phyloP scores from a whole-genome alignment of 2,888 invertebrate species.

The Microplitis deprimator region DNA sequence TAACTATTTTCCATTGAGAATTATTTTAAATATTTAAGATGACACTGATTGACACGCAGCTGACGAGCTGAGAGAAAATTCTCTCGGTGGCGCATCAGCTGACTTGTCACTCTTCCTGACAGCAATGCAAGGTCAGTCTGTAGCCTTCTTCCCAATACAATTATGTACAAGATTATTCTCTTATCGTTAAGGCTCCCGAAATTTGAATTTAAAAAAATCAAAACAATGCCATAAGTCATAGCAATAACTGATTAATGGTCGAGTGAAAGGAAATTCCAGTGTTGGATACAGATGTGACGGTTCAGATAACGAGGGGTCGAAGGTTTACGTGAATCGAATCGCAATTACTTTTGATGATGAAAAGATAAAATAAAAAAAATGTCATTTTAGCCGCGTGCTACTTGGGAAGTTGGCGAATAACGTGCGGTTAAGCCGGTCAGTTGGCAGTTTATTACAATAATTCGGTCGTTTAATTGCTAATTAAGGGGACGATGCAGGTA shows the following conservation, averaged over 20 bases:
- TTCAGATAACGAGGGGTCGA: slow-evolving; percentile 50
- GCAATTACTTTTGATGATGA: slow-evolving; percentile 42
- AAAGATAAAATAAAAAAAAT: slow-evolving; percentile 6
- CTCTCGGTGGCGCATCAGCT: not conserved
- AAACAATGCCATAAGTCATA: too few relatives aligned
- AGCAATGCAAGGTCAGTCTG: not conserved
- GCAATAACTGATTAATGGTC: too few relatives aligned
- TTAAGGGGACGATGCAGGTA: slow-evolving; percentile 51
- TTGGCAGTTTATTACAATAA: slow-evolving; percentile 64
- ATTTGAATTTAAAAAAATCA: too few relatives aligned
- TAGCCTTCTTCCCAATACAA: not conserved
- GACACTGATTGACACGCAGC: slow-evolving; percentile 12
- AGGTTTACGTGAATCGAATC: slow-evolving; percentile 51
- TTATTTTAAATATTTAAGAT: not conserved
- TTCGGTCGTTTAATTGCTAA: slow-evolving; percentile 66
- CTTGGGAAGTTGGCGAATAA: slow-evolving; percentile 33
- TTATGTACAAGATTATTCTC: too few relatives aligned
- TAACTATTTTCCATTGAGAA: not conserved
- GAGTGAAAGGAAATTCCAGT: slow-evolving; percentile 47
- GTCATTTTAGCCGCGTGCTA: slow-evolving; percentile 18
- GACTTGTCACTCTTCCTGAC: not conserved
- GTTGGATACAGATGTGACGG: slow-evolving; percentile 50
- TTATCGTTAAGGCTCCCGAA: too few relatives aligned
- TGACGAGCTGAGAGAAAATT: not conserved
- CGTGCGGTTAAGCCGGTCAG: slow-evolving; percentile 44